Base-by-base conservation (phyloP, 2,888 invertebrate genomes). In the Tetheella fluctuosa region DNA sequence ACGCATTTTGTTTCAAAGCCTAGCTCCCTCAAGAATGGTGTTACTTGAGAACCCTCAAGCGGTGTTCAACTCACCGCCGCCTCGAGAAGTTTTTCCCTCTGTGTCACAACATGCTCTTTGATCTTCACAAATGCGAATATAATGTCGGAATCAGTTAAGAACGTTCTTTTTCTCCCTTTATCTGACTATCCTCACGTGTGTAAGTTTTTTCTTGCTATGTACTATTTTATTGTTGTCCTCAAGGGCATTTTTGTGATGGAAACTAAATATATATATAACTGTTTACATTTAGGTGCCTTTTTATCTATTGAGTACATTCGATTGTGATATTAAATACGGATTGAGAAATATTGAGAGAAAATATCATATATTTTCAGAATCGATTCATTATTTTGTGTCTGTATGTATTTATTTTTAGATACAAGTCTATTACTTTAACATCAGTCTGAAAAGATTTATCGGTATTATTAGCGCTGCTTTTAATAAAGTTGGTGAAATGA, bases 1-100 rank as follows among this genome's bases (percentile, higher is more conserved):
- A 93, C 92, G 92, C 92, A 93, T 92, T 93, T 93, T 93, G 92
- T 93, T 92, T 91, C 92, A 91, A 92, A 93, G 91, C 89, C 86
- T 87, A 79, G 86, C 85, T 88, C 92, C 90, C 91, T 87, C 83
- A 85, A 86, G 88, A 78, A 88, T 83, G 88, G 88, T 85, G 88
- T 89, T 89, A 85, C 84, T 85, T 69, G 79, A 86, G 85, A 81
- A 81, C 91, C 92, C 90, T 88, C 85, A 59, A 83, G 91, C 89
- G 73, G 69, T 77, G 83, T 78, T 84, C 85, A 84, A 86, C 83
- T 88, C 76, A 74, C 80, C 77, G 74, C 79, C 70, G 71, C 72
- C 72, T 81, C 71, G 81, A 77, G 65, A 89, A 90, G 85, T 89
- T 91, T 90, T 89, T 86, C 77, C 81, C 69, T 70, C 78, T 68